Base-by-base conservation (phyloP, 2,888 invertebrate species). In the Frankliniella fusca region DNA sequence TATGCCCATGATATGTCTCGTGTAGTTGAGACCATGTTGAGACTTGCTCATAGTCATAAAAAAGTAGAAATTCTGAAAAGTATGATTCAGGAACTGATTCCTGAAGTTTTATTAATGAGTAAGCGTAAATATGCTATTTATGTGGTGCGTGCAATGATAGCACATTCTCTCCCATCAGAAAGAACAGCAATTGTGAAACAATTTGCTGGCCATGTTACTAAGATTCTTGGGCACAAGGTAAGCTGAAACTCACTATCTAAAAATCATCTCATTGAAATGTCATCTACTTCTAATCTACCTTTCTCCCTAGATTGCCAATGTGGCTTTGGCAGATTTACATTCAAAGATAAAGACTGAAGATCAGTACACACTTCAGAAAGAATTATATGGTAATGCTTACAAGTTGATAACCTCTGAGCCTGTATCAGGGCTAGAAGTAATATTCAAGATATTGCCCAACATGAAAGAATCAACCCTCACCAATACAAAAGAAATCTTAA, bases 1-100 rank as follows among this genome's bases (percentile, higher is more conserved):
- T 76, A 76, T 23, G 27, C 23, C 9, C 70, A 76, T 76, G 70
- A 76, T 12, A 76, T 76, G 70, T 76, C 70, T 12, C 70, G 70
- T 27, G 70, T 76, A 23, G 12, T 76, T 8, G 27, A 23, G 9
- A 23, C 27, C 9, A 11, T 76, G 27, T 23, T 76, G 23, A 76
- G 27, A 9, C 27, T n/a, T n/a, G 70, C 23, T 9, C 27, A 23
- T 76, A 23, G 9, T 10, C 70, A 27, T 12, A 27, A 27, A 12
- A n/a, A 23, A 12, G 1, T 27, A 11, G 27, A 76, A 12, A 23
- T 76, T 27, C 1, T 76, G 9, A n/a, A 76, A 27, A n/a, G 27
- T 8, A 23, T 76, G 70, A 76, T 23, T 5, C 12, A 12, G 27
- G 70, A 76, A 27, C 70, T 76, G 12, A 12, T 27, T 76, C 70